Evolutionary conservation across 2,797 vertebrate species (phyloP).

Genomic region (Microctenopoma stevenorrisi): DNA sequence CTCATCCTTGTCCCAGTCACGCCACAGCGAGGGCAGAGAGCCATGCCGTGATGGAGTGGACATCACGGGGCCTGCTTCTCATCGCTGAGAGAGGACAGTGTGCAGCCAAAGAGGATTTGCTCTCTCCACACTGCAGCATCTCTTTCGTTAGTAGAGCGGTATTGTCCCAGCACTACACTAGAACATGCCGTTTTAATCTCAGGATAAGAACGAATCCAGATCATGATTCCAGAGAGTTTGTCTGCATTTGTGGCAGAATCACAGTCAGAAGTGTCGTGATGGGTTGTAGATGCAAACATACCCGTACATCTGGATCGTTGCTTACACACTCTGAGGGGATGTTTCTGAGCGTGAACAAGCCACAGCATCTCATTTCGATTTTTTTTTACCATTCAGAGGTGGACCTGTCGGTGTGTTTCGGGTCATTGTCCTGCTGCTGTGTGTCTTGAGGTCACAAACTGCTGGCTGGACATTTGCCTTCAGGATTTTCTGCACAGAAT

Average conservation of each 20-base stretch:
- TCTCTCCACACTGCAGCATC: constrained; percentile 15
- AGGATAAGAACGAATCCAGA: neutral
- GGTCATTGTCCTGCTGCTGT: too few species aligned
- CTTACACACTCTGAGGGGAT: too few species aligned
- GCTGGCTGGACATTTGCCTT: too few species aligned
- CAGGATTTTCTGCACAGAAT: too few species aligned
- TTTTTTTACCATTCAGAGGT: too few species aligned
- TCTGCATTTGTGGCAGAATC: neutral
- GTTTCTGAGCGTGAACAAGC: too few species aligned
- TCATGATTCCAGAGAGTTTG: neutral
- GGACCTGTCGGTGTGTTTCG: too few species aligned
- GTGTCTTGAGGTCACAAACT: too few species aligned
- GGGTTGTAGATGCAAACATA: neutral
- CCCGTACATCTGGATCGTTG: too few species aligned
- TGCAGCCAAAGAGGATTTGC: constrained; percentile 26
- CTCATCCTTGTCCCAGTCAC: constrained; percentile 76
- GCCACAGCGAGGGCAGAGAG: constrained; percentile 63
- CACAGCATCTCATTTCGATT: too few species aligned
- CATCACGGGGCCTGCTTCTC: constrained; percentile 58
- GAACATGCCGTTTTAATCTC: constrained; percentile 1
- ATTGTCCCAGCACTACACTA: neutral
- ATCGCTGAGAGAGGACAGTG: constrained; percentile 47
- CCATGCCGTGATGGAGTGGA: constrained; percentile 68
- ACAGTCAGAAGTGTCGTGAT: neutral
- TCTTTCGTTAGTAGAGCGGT: neutral